Evolutionary conservation across 2,113 vertebrate genomes (phyloP).

Genomic region (Plecturocebus donacophilus): DNA sequence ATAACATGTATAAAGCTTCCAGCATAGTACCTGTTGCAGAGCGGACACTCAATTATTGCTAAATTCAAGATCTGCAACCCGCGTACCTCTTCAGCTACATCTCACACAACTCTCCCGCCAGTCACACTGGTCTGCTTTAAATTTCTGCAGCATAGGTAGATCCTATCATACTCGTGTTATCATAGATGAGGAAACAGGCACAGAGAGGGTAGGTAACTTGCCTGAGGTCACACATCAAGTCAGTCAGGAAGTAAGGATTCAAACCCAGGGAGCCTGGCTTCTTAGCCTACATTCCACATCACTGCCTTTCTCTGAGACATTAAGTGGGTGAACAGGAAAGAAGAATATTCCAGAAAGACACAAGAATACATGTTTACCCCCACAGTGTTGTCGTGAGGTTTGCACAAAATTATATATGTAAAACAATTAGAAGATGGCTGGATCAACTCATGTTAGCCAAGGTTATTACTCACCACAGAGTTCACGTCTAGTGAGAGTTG

Average conservation of each 20-base stretch:
- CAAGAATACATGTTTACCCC: neutral
- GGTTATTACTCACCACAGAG: neutral
- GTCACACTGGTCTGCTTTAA: neutral
- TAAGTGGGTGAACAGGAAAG: neutral
- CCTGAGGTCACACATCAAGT: neutral
- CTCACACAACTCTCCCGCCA: neutral
- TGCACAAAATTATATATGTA: neutral
- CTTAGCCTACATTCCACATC: neutral
- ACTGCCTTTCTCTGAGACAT: neutral
- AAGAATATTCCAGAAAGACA: neutral
- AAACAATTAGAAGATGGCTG: neutral
- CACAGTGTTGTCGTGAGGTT: neutral
- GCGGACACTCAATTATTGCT: no score
- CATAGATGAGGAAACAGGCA: neutral
- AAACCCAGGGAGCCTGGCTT: neutral
- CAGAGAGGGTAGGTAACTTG: neutral
- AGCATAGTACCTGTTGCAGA: accelerated
- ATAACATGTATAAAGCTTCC: neutral
- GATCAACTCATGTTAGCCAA: neutral
- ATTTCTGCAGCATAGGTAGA: neutral
- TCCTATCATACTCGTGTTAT: neutral
- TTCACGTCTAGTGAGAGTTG: neutral
- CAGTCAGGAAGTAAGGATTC: neutral
- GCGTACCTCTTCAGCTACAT: neutral
- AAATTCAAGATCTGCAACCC: neutral